Evolutionary conservation across 2,113 vertebrate genomes (phyloP).

Genomic region (Furnarius figulus): DNA sequence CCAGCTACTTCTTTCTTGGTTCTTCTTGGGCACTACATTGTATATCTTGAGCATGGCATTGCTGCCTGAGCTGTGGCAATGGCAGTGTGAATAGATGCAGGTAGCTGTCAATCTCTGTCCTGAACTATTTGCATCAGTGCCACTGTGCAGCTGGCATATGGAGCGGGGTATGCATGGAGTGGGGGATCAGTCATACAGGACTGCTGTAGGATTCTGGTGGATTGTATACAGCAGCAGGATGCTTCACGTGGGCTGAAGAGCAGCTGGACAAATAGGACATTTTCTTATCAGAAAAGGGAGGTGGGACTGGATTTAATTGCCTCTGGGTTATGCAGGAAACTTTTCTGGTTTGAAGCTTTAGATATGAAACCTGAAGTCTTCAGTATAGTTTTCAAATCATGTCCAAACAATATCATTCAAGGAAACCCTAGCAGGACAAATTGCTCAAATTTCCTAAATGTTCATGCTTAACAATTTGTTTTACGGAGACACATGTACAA

Average conservation of each 20-base stretch:
- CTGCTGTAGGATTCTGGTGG: not conserved
- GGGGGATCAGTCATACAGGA: fast-evolving
- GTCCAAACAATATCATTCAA: not conserved
- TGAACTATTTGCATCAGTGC: no score
- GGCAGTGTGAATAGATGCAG: not conserved
- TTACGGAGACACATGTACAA: not conserved
- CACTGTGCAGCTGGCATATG: not conserved
- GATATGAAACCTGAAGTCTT: not conserved
- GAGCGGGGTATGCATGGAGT: fast-evolving
- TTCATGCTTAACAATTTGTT: not conserved
- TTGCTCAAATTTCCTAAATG: not conserved
- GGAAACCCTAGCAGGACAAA: not conserved
- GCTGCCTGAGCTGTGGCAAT: not conserved
- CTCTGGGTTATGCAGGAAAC: not conserved
- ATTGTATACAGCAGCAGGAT: fast-evolving
- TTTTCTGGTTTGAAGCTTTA: not conserved
- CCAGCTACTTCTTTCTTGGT: not conserved
- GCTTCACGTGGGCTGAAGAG: not conserved
- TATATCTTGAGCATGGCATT: not conserved
- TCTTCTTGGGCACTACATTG: not conserved
- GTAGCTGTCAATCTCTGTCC: not conserved
- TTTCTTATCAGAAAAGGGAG: not conserved
- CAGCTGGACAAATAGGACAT: not conserved
- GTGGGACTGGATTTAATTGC: not conserved
- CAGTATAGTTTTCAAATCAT: not conserved